Evolutionary conservation across 2,113 vertebrate genomes (phyloP), one percentile per base, ranked within the genome.

Genomic region (Scomber japonicus): DNA sequence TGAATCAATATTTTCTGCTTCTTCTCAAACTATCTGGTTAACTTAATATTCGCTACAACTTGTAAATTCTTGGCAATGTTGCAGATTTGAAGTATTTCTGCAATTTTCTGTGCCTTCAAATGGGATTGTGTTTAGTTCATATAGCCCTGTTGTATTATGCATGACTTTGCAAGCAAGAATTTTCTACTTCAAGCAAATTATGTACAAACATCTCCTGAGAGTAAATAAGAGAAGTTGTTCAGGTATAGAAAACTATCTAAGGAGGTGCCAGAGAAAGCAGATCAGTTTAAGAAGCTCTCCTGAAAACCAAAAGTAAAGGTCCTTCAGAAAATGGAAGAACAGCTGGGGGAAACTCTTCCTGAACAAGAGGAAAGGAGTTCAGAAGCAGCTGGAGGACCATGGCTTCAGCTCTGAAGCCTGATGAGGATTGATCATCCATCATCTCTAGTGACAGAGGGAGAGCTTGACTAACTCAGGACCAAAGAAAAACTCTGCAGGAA

Each of bases 371-470:
- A 59, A 68, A 17, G 69, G 62, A 56, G 50, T 45, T 68, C 31
- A 67, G 51, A 72, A 68, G 83, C 76, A 81, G 73, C 69, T 54
- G 85, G 68, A 62, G 59, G 49, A 64, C 35, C 54, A 27, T 79
- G 24, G 78, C 65, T 82, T 72, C 16, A 63, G 19, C 71, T 75
- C 55, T 27, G 55, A 81, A 50, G 45, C 48, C 27, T 16, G 3
- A 4, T 10, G 31, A 66, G 68, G 62, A 46, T 55, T 21, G 55
- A 73, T 54, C 65, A 78, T 77, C 53, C 4, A 82, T 85, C 82
- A 46, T 75, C 66, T 72, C 62, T 71, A 73, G 71, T n/a, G 48
- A 13, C 60, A 64, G 6, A 24, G 49, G 16, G 17, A 59, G 13
- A 70, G 62, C 21, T 74, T 67, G 6, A 40, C 35, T 40, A 40